Base-by-base conservation (phyloP, 2,113 vertebrate genomes). In the Hystrix cristata region DNA sequence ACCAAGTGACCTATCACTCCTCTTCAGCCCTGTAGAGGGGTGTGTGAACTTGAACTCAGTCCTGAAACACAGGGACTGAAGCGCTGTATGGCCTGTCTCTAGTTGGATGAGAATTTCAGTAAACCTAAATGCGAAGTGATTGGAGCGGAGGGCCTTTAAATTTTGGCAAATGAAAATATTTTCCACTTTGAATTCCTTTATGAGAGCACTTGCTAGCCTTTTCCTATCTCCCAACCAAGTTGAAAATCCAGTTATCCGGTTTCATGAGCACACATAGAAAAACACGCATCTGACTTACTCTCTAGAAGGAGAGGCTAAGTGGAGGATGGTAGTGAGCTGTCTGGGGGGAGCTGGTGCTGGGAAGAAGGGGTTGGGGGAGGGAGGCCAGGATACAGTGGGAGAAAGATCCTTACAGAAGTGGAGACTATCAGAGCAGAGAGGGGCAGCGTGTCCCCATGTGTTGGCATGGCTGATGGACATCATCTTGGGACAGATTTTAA, bases 91-190 rank as follows among this genome's bases (percentile, higher is more conserved):
- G 23, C 16, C 21, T 59, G 29, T n/a, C 53, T 95, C 31, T 80
- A 62, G 34, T 57, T 79, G 78, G 48, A 51, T 87, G 67, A 81
- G 76, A 78, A 55, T 94, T 94, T 95, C 15, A 53, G 84, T 25
- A 82, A 95, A 72, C 69, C 71, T 69, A 81, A 53, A 72, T 81
- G 48, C 46, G 90, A 83, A 95, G 53, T 83, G 71, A 67, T 82
- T 29, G 12, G 59, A 48, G 14, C n/a, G 38, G 59, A 8, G 21
- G 6, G 7, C 29, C 7, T 89, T 96, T 88, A 65, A 13, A 81
- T 74, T 90, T 84, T 71, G 95, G 57, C 84, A 97, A 81, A 85
- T 51, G 31, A 82, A 95, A 95, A 85, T 43, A 51, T 87, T 85
- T 90, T 48, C 46, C 38, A 67, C 67, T 38, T 67, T 67, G 81